Percentiles rank a stretch among this genome's conserved stretches.
phyloP scores from a whole-genome alignment of 2,113 vertebrate species.

The Chionomys nivalis region DNA sequence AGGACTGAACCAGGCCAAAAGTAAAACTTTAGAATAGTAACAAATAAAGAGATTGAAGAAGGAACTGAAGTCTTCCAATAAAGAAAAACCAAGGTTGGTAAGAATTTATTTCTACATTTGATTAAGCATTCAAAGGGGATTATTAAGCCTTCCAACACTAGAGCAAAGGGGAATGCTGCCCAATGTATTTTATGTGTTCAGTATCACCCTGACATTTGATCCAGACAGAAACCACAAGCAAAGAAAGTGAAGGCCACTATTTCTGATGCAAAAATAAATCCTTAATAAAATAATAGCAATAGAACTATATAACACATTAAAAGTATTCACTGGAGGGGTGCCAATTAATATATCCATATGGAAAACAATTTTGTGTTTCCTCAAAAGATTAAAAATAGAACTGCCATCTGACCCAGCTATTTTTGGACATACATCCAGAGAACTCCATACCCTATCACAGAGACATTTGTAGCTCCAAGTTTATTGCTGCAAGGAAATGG shows the following conservation, averaged over 20 bases:
- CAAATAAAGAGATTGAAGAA: not conserved
- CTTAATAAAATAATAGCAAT: not conserved
- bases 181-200: not conserved
- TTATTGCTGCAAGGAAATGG: not conserved
- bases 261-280: not conserved
- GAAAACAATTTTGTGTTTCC: not conserved
- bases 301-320: not conserved
- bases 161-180: not conserved
- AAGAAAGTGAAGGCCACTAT: not conserved
- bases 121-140: not conserved
- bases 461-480: not conserved
- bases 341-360: not conserved
- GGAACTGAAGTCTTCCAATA: not conserved
- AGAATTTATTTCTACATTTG: not conserved
- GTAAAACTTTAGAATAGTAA: not conserved
- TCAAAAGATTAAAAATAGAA: not conserved
- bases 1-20: not conserved
- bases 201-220: not conserved
- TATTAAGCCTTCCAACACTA: not conserved
- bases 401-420: not conserved
- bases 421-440: not conserved
- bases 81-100: not conserved
- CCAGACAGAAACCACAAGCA: not conserved
- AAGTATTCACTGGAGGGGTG: not conserved
- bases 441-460: not conserved